Evolutionary conservation across 2,113 vertebrate genomes (phyloP), one percentile per base, ranked within the genome.

Genomic region (Rhea americana): DNA sequence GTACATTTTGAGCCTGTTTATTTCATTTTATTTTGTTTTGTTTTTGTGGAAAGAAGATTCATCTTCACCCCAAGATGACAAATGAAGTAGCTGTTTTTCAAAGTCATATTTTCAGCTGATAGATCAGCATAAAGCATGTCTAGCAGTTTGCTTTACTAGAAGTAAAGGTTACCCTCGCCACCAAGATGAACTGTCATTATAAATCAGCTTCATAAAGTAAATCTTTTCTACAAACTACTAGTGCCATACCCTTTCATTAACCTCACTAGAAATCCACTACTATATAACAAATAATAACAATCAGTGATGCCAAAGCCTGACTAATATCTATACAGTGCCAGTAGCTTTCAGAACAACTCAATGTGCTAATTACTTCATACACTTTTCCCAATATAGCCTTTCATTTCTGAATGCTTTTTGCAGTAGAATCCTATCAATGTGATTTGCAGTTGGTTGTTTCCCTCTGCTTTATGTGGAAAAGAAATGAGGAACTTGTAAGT

Each of bases 271-370:
- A 93, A 50, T 37, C 35, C 39, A 90, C 48, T 55, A 67, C 19
- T n/a, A n/a, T n/a, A n/a, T n/a, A n/a, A n/a, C n/a, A 90, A 93
- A 86, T 75, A 88, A 65, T 56, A 75, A 73, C 43, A 16, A 68
- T 68, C 78, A 89, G 12, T 41, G 84, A 67, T 75, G 80, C 83
- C 77, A 90, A 85, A 91, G 65, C 30, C 80, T 93, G 88, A 92
- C 77, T 88, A 95, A 90, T 81, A 72, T 88, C 61, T 55, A 30
- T 80, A 75, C 5, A 72, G 61, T 45, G 80, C 70, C 86, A 94
- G 51, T 37, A 88, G 43, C 65, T 84, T 95, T 94, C 62, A 76
- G 66, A 95, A 32, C 25, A 84, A 20, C 70, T 90, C 11, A 78
- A 16, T 30, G 43, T 87, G 65, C 45, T 94, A 95, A 90, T 92